Conservation (phyloP, 2,888 invertebrate species). For the Heliconius sara region DNA sequence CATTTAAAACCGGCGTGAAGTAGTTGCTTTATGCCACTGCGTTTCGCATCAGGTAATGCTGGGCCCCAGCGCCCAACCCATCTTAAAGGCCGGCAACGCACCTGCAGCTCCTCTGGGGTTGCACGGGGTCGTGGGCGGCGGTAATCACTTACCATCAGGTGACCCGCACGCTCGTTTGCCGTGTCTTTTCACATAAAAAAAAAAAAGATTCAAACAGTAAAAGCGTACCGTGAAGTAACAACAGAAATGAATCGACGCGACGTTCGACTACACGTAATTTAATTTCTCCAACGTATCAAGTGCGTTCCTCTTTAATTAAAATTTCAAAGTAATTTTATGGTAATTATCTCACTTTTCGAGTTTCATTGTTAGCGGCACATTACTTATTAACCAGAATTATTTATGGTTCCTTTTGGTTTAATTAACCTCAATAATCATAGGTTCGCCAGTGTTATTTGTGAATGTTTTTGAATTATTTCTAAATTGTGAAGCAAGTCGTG, state of each 20-base stretch:
- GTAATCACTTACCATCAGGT: too few relatives aligned
- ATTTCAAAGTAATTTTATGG: conserved; percentile 57
- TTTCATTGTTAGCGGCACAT: conserved; percentile 51
- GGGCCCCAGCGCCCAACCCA: too few relatives aligned
- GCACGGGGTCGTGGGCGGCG: too few relatives aligned
- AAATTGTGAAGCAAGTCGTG: too few relatives aligned
- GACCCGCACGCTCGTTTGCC: too few relatives aligned
- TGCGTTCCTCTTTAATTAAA: conserved; percentile 61
- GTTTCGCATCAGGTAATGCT: too few relatives aligned
- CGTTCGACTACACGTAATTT: conserved; percentile 38
- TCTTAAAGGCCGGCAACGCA: too few relatives aligned
- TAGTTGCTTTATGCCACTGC: too few relatives aligned
- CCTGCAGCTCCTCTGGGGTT: too few relatives aligned
- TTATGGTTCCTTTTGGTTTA: conserved; percentile 54
- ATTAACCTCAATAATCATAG: conserved; percentile 50
- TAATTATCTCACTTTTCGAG: conserved; percentile 46
- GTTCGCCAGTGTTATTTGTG: background rate
- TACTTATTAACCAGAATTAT: conserved; percentile 58
- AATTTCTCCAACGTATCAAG: conserved; percentile 40
- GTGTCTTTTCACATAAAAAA: too few relatives aligned
- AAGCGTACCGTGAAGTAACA: conserved; percentile 2
- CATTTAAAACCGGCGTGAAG: too few relatives aligned
- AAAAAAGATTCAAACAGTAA: conserved; percentile 4
- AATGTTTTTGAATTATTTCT: background rate
- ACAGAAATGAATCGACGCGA: conserved; percentile 25